Evolutionary conservation across 2,797 vertebrate species (phyloP), one percentile per base, ranked within the genome.

Genomic region (Molossus alvarezi): DNA sequence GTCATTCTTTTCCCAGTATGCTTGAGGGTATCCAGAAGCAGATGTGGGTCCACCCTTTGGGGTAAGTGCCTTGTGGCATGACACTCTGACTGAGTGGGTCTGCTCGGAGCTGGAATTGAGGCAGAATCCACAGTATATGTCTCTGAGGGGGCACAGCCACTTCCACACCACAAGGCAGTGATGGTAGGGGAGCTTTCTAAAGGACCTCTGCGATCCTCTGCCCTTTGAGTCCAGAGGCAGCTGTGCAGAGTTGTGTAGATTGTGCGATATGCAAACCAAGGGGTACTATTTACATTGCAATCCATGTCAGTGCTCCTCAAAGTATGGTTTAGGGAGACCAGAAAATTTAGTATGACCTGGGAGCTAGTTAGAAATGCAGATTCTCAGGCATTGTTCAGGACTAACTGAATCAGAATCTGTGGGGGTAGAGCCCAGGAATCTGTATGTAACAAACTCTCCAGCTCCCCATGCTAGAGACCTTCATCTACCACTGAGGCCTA

Each of bases 81-180:
- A 53, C 85, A 48, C n/a, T 73, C 23, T 13, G 48, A 83, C 27
- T 20, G 62, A 79, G 51, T 17, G 60, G 41, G 21, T 85, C 60
- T 90, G 84, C 73, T 95, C 29, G 86, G 89, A 76, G 69, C 88
- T 57, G 81, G 58, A 21, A 33, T 2, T 48, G 77, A 69, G 64
- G 37, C 76, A 58, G 51, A 33, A 57, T 7, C n/a, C 71, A n/a
- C 29, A 55, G 72, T 33, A 21, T 5, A 6, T 29, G 55, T 75
- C n/a, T 77, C 13, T 45, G 58, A 41, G 55, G 48, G 57, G 72
- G 51, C 58, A 73, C 0, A 9, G 21, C 17, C 65, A n/a, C 41
- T 23, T 51, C 18, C 48, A 48, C 9, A 9, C 17, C 58, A 27
- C n/a, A 45, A 65, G 76, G 76, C 76, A 75, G 6, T 60, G 82